Evolutionary conservation across 2,797 vertebrate genomes (phyloP).

Genomic region (Galago senegalensis): DNA sequence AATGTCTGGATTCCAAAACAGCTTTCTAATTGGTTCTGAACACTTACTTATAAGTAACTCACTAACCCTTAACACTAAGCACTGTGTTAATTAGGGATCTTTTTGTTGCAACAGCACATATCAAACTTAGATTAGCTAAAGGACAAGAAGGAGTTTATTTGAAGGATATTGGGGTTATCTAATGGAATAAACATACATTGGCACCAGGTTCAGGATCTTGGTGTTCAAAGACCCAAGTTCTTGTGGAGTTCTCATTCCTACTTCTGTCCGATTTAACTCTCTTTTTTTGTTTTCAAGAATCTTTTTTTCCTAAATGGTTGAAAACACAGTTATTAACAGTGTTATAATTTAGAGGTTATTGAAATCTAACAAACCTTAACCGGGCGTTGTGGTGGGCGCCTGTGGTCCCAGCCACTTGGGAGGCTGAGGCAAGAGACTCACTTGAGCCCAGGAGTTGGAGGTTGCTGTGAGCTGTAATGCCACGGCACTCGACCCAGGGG

Average conservation of each 20-base stretch:
- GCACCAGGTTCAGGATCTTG: not conserved
- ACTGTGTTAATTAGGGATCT: not conserved
- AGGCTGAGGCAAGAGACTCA: no score
- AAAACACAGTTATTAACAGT: not conserved
- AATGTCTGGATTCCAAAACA: not conserved
- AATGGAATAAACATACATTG: not conserved
- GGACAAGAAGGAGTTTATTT: not conserved
- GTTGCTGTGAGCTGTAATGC: no score
- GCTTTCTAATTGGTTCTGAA: not conserved
- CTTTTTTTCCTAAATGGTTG: not conserved
- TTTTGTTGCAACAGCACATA: not conserved
- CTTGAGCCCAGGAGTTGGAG: no score
- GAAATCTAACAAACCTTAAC: constrained; percentile 6
- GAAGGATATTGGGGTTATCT: not conserved
- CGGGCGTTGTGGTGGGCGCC: no score
- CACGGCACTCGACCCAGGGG: no score
- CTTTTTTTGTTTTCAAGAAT: not conserved
- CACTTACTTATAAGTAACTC: not conserved
- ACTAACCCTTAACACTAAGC: not conserved
- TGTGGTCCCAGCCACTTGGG: no score
- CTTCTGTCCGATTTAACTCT: not conserved
- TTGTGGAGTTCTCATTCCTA: not conserved
- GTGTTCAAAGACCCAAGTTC: not conserved
- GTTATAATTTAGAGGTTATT: constrained; percentile 57
- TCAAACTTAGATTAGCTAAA: not conserved